A percentile compares a stretch with the other conserved stretches of the same genome.
phyloP scores from a whole-genome alignment of 2,888 invertebrate genomes.

The Therioaphis trifolii region DNA sequence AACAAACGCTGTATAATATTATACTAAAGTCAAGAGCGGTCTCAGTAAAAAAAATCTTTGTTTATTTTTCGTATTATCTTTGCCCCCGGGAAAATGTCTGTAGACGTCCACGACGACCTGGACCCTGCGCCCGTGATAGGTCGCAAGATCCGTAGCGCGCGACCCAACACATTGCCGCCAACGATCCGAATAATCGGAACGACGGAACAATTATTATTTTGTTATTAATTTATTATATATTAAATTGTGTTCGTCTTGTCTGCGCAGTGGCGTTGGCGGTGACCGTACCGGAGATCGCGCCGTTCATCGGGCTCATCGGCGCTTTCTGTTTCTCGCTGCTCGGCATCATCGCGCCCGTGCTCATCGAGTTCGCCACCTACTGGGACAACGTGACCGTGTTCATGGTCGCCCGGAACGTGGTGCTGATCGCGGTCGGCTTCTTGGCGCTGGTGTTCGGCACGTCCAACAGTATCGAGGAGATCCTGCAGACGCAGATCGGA shows the following conservation, averaged over 20 bases:
- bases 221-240: too few relatives aligned
- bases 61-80: too few relatives aligned
- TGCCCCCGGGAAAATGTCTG: too few relatives aligned
- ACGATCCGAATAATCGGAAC: too few relatives aligned
- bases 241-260: too few relatives aligned
- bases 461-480: conserved; percentile 75
- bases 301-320: conserved; percentile 92
- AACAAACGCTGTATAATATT: too few relatives aligned
- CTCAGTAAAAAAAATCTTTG: too few relatives aligned
- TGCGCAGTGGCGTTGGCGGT: conserved; percentile 78
- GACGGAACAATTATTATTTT: too few relatives aligned
- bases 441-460: conserved; percentile 87
- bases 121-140: too few relatives aligned
- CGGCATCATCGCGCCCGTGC: conserved; percentile 86
- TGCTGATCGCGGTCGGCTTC: conserved; percentile 81
- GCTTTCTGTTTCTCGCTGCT: conserved; percentile 93
- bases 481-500: conserved; percentile 69
- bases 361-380: conserved; percentile 86
- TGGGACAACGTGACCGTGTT: conserved; percentile 83
- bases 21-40: too few relatives aligned
- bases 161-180: not conserved
- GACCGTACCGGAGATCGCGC: conserved; percentile 86
- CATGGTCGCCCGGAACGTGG: conserved; percentile 83
- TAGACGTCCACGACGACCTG: too few relatives aligned
- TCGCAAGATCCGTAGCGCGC: conserved; percentile 80